Evolutionary conservation across 2,797 vertebrate species (phyloP), one percentile per base, ranked within the genome.

Genomic region (Bradypodion pumilum): DNA sequence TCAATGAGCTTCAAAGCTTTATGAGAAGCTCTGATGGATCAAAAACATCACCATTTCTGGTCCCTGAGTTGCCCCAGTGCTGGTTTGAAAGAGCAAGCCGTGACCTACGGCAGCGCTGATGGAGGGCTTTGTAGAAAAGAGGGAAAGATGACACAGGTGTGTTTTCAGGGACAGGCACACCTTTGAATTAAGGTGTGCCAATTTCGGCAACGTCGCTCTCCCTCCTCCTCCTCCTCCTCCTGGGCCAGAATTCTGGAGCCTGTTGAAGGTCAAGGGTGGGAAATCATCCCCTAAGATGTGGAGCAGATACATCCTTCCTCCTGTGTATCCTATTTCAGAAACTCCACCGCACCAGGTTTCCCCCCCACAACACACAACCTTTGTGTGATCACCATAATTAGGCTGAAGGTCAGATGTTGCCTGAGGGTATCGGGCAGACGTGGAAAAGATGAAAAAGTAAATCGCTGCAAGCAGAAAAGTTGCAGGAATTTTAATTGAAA

Each of bases 151-250:
- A 4, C 85, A 74, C 88, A 87, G 86, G 89, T 87, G 77, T 84
- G 76, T 93, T 90, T 81, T 29, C 65, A 85, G 74, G 86, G 86
- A 89, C 65, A 88, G 65, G 82, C 81, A 19, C 49, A 79, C 44
- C 88, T 93, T 85, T 87, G 88, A 92, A 85, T 92, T 89, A 91
- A 88, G 75, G 89, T 42, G 90, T 79, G 85, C 83, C 85, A 85
- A 42, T 89, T 93, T 87, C 84, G 82, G 62, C 63, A 85, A 91
- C 9, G n/a, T n/a, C n/a, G n/a, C n/a, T 23, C 59, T 88, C 88
- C 83, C 81, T 19, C 52, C 1, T 56, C 9, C 19, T 16, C 88
- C 65, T 35, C 0, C n/a, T n/a, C n/a, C n/a, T n/a, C n/a, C n/a
- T 87, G 75, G 78, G 78, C n/a, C 84, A 85, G 59, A 83, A 87